Evolutionary conservation across 2,797 vertebrate species (phyloP).

Genomic region (Apogon hyalosoma): DNA sequence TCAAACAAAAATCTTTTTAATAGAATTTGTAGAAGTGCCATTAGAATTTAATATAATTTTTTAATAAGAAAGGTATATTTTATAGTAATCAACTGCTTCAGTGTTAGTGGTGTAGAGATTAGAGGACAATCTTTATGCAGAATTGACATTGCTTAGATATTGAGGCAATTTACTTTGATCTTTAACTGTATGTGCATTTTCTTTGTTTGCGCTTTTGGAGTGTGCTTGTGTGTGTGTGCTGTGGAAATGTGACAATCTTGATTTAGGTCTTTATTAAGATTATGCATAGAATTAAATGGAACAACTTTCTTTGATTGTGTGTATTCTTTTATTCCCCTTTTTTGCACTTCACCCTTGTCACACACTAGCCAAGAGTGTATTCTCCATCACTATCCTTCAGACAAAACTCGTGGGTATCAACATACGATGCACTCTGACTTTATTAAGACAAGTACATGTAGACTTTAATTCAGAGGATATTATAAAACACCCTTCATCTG

Average conservation of each 20-base stretch:
- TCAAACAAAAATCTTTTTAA: slow-evolving; percentile 82
- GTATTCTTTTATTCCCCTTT: slow-evolving; percentile 61
- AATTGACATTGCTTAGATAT: slow-evolving; percentile 84
- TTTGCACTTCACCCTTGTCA: not conserved
- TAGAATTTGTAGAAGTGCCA: slow-evolving; percentile 90
- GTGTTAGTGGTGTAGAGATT: slow-evolving; percentile 86
- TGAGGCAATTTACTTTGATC: slow-evolving; percentile 79
- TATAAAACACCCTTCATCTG: slow-evolving; percentile 43
- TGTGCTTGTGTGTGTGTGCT: slow-evolving; percentile 84
- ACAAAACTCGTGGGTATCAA: not conserved
- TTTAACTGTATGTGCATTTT: slow-evolving; percentile 80
- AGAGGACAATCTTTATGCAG: slow-evolving; percentile 88
- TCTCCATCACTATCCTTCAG: not conserved
- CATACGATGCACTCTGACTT: not conserved
- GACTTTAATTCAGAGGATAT: not conserved
- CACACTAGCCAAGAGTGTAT: not conserved
- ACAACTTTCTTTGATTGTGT: slow-evolving; percentile 78
- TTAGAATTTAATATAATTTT: slow-evolving; percentile 91
- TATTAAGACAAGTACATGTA: slow-evolving; percentile 2
- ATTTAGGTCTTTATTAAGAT: slow-evolving; percentile 87
- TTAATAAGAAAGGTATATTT: slow-evolving; percentile 88
- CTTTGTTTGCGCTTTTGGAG: slow-evolving; percentile 79
- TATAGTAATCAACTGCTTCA: slow-evolving; percentile 86
- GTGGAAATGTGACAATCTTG: slow-evolving; percentile 91
- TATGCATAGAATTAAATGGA: slow-evolving; percentile 87